These are phyloP conservation scores for Metallyticus violacea DNA, from an alignment of 2,888 invertebrate species.

Conservation along the genomic window DNA sequence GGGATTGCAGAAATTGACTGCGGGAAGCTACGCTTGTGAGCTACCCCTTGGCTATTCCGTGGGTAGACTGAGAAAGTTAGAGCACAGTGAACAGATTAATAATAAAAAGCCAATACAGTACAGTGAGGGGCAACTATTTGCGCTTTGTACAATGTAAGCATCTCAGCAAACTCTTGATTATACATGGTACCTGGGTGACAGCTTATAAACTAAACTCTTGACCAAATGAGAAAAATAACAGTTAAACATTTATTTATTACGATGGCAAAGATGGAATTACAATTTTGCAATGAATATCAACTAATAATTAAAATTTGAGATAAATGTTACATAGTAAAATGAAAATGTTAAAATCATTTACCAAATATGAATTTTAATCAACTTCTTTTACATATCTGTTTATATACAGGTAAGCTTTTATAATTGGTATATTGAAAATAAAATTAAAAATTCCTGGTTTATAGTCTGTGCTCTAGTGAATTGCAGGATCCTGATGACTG, in stretches of 20 bases:
- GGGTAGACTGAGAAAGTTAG: conserved; percentile 33
- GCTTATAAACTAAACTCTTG: neutral
- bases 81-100: conserved; percentile 28
- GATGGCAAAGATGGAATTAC: no score
- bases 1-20: conserved; percentile 83
- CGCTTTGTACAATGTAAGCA: neutral
- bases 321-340: no score
- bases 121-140: conserved; percentile 26
- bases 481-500: no score
- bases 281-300: no score
- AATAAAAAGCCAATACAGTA: conserved; percentile 27
- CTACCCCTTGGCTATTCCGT: conserved; percentile 82
- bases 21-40: conserved; percentile 79
- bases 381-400: no score
- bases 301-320: no score
- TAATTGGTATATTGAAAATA: no score
- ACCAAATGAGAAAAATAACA: neutral
- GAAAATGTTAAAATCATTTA: no score
- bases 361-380: no score
- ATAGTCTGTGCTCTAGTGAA: no score
- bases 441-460: no score
- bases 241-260: neutral
- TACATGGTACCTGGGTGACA: neutral
- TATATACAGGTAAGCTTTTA: no score
- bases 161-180: neutral